A percentile compares a stretch with the other conserved stretches of the same genome.
phyloP scores from a whole-genome alignment of 2,797 vertebrate genomes.

The Chloroceryle amazona region DNA sequence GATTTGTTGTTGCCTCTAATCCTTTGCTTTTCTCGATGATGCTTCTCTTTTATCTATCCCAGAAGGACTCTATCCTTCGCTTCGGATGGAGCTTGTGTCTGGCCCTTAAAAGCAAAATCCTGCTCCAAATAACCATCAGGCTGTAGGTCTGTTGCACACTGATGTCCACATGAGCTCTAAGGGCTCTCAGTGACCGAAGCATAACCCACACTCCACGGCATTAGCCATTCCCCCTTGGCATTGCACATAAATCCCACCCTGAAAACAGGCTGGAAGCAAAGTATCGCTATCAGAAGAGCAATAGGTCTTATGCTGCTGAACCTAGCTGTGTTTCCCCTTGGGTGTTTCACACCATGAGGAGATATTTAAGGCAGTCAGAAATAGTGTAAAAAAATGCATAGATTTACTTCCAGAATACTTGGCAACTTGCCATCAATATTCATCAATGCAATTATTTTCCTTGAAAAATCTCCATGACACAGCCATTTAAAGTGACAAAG shows the following conservation, averaged over 20 bases:
- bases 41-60: background rate
- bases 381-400: background rate
- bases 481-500: background rate
- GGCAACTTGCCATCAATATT: constrained; percentile 2
- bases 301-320: background rate
- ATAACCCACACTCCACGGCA: background rate
- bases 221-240: background rate
- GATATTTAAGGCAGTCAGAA: background rate
- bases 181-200: background rate
- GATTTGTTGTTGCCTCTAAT: background rate
- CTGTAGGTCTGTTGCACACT: background rate
- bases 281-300: background rate
- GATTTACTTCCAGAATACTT: constrained; percentile 4
- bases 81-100: background rate
- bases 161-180: background rate
- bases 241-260: background rate
- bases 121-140: rapidly evolving
- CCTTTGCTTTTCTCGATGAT: background rate
- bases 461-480: background rate
- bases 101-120: background rate
- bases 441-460: constrained; percentile 20
- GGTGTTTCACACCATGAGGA: background rate
- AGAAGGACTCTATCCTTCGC: rapidly evolving
- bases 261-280: background rate
- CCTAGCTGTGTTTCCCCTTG: background rate